phyloP scores from a whole-genome alignment of 92 coral and sea anemone genomes.

The Epizoanthus stellaris region DNA sequence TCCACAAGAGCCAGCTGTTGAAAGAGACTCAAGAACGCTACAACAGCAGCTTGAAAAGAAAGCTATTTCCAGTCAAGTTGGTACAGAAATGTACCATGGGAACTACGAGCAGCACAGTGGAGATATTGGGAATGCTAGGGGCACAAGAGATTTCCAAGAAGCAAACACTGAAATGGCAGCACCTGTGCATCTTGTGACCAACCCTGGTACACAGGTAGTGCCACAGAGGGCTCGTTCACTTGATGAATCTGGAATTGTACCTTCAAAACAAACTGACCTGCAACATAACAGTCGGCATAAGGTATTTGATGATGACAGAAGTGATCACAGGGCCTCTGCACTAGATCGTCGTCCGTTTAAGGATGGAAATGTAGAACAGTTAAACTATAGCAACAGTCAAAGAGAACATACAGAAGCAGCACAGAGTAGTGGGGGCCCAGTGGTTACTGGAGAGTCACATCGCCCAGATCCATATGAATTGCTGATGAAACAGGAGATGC shows the following conservation, averaged over 20 bases:
- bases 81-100: not conserved
- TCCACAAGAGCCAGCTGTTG: not conserved
- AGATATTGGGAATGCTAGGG: not conserved
- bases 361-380: not conserved
- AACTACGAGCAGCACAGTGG: not conserved
- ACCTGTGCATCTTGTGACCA: not conserved
- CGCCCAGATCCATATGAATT: constrained; percentile 68
- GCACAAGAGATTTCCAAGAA: not conserved
- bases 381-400: not conserved
- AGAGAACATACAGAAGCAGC: not conserved
- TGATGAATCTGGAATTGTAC: not conserved
- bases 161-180: not conserved
- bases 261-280: not conserved
- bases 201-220: not conserved
- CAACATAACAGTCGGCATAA: not conserved
- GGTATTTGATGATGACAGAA: not conserved
- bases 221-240: not conserved
- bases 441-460: not conserved
- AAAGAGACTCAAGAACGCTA: not conserved
- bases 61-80: not conserved
- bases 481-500: constrained; percentile 72
- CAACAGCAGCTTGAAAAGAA: not conserved
- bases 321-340: not conserved
- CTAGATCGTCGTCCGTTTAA: not conserved
- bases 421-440: not conserved